Conservation (phyloP, 2,113 vertebrate species). For the Brachirus orientalis region DNA sequence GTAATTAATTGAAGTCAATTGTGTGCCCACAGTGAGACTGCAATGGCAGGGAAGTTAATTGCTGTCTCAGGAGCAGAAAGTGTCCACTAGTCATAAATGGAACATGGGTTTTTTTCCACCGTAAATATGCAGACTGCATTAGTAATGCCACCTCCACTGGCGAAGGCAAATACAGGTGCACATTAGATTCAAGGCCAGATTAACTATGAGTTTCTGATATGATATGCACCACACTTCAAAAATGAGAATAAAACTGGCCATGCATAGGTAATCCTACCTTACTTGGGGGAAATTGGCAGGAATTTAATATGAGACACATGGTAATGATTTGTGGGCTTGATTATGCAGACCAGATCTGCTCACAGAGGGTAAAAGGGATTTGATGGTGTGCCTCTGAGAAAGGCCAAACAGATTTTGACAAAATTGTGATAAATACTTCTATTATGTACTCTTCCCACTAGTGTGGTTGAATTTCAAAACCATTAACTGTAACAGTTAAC, state of each 20-base stretch:
- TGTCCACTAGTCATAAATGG: slow-evolving; percentile 35
- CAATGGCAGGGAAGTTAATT: slow-evolving; percentile 41
- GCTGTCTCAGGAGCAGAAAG: slow-evolving; percentile 34
- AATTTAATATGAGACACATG: slow-evolving; percentile 61
- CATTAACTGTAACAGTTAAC: not conserved
- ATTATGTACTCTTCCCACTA: not conserved
- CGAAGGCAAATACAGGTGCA: slow-evolving; percentile 32
- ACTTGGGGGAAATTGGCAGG: slow-evolving; percentile 60
- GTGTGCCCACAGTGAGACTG: slow-evolving; percentile 27
- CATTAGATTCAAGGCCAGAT: slow-evolving; percentile 35
- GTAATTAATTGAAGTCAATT: slow-evolving; percentile 65
- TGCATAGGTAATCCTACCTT: slow-evolving; percentile 66
- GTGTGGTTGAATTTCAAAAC: not conserved
- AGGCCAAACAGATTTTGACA: slow-evolving; percentile 13
- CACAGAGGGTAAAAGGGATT: slow-evolving; percentile 21
- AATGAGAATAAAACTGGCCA: slow-evolving; percentile 63
- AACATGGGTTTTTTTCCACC: slow-evolving; percentile 15
- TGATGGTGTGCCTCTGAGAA: slow-evolving; percentile 28
- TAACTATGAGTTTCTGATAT: slow-evolving; percentile 38
- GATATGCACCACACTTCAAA: slow-evolving; percentile 30
- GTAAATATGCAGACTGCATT: slow-evolving; percentile 11
- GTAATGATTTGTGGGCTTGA: slow-evolving; percentile 63
- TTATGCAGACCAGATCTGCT: slow-evolving; percentile 48
- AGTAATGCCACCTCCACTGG: not conserved
- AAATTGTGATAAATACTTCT: not conserved